A percentile compares a stretch with the other conserved stretches of the same genome.
phyloP scores from a whole-genome alignment of 2,797 vertebrate species.

The Carcharodon carcharias region DNA sequence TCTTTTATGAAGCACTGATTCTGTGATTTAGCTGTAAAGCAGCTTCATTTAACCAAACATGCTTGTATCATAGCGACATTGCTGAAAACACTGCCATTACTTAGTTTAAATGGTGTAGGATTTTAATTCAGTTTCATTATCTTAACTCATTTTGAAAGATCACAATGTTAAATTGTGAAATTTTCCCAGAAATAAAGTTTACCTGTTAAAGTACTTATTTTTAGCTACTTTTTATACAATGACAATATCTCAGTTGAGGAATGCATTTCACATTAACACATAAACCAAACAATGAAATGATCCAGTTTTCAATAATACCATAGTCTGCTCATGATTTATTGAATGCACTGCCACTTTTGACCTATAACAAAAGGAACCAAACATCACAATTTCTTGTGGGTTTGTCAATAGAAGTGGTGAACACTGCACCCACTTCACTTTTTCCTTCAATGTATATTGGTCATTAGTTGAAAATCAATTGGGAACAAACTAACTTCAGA shows the following conservation, averaged over 20 bases:
- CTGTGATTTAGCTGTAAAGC: neutral
- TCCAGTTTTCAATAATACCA: neutral
- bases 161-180: neutral
- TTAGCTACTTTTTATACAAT: neutral
- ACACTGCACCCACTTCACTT: neutral
- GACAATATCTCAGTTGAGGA: neutral
- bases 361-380: neutral
- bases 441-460: neutral
- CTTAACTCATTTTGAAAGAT: neutral
- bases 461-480: neutral
- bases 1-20: neutral
- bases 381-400: neutral
- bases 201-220: neutral
- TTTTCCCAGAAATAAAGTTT: neutral
- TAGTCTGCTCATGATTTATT: neutral
- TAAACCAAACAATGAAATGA: neutral
- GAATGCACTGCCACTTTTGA: neutral
- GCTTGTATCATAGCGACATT: neutral
- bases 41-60: neutral
- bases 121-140: neutral
- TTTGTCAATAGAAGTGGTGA: neutral
- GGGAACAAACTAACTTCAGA: neutral
- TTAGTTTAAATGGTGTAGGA: neutral
- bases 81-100: neutral
- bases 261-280: neutral